These are phyloP conservation scores for Rhodinocichla rosea DNA, from an alignment of 2,113 vertebrate genomes.

Conservation along the genomic window DNA sequence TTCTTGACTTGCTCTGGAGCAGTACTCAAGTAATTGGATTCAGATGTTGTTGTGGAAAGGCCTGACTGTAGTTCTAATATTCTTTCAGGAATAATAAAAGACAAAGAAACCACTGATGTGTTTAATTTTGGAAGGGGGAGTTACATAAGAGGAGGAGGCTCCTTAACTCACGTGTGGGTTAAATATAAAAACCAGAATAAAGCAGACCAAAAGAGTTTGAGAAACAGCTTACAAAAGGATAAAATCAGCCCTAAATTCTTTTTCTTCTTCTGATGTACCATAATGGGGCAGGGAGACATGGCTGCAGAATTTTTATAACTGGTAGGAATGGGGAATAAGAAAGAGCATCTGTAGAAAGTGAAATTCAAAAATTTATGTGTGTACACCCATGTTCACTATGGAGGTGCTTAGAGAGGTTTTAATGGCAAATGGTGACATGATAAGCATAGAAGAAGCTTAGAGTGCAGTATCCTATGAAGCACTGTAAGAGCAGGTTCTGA, in stretches of 20 bases:
- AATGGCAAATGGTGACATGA: background rate
- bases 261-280: background rate
- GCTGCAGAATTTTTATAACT: background rate
- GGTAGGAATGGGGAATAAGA: too few relatives aligned
- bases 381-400: background rate
- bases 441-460: background rate
- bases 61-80: background rate
- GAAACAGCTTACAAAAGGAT: background rate
- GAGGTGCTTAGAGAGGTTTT: background rate
- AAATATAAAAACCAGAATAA: background rate
- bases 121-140: background rate
- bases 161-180: background rate
- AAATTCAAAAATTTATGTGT: background rate
- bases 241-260: background rate
- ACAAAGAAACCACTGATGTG: background rate
- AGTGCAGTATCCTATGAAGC: background rate
- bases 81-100: background rate
- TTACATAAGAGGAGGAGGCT: background rate
- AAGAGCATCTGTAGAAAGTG: background rate
- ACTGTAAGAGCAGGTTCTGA: background rate
- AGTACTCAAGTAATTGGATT: background rate
- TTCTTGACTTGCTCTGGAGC: background rate
- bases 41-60: constrained; percentile 1
- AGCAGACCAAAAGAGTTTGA: too few relatives aligned
- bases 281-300: background rate